Conservation (phyloP, 1,140 invertebrate species). For the Mizuhopecten yessoensis region DNA sequence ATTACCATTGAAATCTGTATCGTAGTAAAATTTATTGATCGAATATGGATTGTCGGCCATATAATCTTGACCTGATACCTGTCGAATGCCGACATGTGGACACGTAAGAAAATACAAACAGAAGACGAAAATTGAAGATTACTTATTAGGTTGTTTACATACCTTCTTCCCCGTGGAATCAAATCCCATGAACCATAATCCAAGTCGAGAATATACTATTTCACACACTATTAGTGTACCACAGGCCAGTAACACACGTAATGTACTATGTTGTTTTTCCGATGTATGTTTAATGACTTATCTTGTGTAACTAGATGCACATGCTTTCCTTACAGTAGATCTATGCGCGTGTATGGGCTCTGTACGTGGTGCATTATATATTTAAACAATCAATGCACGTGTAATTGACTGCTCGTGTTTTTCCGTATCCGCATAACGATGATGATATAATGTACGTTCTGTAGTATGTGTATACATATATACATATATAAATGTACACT, state of each 20-base stretch:
- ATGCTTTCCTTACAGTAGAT: not conserved
- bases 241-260: not conserved
- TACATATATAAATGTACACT: not conserved
- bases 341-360: not conserved
- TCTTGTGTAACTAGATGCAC: not conserved
- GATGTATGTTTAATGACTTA: not conserved
- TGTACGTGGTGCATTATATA: not conserved
- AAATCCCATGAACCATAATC: no score
- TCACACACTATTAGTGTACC: not conserved
- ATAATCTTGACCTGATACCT: no score
- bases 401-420: not conserved
- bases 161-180: no score
- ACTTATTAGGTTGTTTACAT: no score
- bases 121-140: no score
- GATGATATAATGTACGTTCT: not conserved
- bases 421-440: not conserved
- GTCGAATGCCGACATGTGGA: no score
- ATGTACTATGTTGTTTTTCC: no score
- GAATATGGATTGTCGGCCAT: no score
- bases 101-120: no score
- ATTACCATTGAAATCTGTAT: no score
- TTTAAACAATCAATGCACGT: not conserved
- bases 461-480: not conserved
- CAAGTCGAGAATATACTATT: no score
- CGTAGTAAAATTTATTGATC: no score